Percentiles rank a stretch among this genome's conserved stretches.
These are phyloP conservation scores for Leptinotarsa haldemani DNA, from an alignment of 2,888 invertebrate genomes.

Conservation along the genomic window DNA sequence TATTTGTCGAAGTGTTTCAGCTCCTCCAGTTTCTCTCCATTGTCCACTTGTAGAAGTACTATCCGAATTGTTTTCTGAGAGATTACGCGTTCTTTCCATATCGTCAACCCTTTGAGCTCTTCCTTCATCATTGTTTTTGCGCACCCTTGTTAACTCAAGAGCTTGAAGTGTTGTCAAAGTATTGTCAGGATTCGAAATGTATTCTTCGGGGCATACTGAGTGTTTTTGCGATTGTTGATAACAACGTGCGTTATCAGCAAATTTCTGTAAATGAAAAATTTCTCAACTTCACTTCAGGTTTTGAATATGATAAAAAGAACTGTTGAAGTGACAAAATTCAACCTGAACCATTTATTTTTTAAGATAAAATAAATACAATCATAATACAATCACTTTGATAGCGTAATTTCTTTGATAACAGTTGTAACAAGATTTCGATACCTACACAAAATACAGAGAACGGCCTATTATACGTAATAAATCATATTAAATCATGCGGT, in stretches of 20 bases:
- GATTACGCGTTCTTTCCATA: slow-evolving; percentile 60
- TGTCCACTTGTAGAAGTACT: slow-evolving; percentile 50
- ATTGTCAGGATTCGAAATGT: slow-evolving; percentile 77
- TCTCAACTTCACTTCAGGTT: no score
- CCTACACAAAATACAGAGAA: no score
- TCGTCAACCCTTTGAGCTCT: slow-evolving; percentile 56
- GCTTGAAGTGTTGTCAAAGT: slow-evolving; percentile 68
- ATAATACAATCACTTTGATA: no score
- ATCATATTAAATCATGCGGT: no score
- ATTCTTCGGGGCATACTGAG: slow-evolving; percentile 74
- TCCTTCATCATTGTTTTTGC: slow-evolving; percentile 53
- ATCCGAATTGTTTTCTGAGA: slow-evolving; percentile 61
- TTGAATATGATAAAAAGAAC: no score
- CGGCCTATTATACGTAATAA: no score
- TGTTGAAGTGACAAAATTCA: no score
- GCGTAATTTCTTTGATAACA: no score
- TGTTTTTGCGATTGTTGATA: slow-evolving; percentile 69
- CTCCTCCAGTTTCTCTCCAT: slow-evolving; percentile 46
- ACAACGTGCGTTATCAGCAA: slow-evolving; percentile 72
- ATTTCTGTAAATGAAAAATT: slow-evolving; percentile 40
- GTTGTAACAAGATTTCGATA: no score
- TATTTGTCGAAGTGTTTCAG: slow-evolving; percentile 65
- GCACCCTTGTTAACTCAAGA: slow-evolving; percentile 69
- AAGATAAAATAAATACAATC: no score
- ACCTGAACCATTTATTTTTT: no score